Evolutionary conservation across 2,113 vertebrate species (phyloP).

Genomic region (Falco punctatus): DNA sequence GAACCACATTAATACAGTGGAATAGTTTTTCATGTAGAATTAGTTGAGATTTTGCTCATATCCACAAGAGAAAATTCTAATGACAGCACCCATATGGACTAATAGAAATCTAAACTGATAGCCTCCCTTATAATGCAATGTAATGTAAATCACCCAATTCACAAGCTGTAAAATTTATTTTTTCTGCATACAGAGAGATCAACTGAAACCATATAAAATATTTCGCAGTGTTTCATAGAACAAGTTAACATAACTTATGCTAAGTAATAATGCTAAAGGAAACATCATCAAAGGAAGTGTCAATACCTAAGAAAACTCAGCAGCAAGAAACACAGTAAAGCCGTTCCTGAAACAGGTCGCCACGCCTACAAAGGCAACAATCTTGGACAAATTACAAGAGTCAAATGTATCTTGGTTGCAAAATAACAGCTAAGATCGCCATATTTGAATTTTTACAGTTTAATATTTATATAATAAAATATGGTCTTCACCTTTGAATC

Average conservation of each 20-base stretch:
- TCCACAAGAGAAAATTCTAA: not conserved
- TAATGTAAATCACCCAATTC: not conserved
- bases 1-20: not conserved
- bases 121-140: not conserved
- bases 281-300: not conserved
- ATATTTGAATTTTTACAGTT: not conserved
- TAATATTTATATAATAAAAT: not conserved
- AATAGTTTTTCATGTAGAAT: not conserved
- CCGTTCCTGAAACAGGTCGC: too few relatives aligned
- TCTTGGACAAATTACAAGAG: not conserved
- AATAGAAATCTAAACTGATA: not conserved
- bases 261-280: not conserved
- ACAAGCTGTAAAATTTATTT: not conserved
- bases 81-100: not conserved
- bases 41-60: not conserved
- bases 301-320: not conserved
- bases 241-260: not conserved
- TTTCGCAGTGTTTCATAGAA: not conserved
- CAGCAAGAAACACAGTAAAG: not conserved
- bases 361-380: not conserved
- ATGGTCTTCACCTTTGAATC: not conserved
- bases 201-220: not conserved
- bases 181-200: not conserved
- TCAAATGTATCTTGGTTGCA: not conserved
- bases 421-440: not conserved